phyloP scores from a whole-genome alignment of 2,888 invertebrate genomes.

The Hirtodrosophila trivittata region DNA sequence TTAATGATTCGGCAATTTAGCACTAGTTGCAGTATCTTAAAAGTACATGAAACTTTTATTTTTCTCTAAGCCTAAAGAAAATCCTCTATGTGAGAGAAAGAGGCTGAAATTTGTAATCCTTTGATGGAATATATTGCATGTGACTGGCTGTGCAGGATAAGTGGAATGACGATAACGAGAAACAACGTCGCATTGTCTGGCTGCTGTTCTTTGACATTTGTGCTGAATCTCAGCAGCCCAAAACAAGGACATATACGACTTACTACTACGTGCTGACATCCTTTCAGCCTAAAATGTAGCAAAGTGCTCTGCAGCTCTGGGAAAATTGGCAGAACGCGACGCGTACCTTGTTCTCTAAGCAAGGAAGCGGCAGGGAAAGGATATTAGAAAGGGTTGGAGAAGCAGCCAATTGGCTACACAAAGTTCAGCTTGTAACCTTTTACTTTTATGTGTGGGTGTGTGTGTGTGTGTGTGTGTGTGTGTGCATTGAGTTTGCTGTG shows the following conservation, averaged over 20 bases:
- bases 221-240: conserved; percentile 13
- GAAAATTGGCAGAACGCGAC: conserved; percentile 38
- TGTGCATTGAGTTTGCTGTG: conserved; percentile 36
- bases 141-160: not conserved
- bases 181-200: conserved; percentile 32
- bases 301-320: conserved; percentile 28
- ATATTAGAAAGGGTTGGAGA: conserved; percentile 4
- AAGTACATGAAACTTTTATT: no score
- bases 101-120: not conserved
- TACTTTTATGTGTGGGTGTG: conserved; percentile 10
- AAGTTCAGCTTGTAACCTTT: conserved; percentile 32
- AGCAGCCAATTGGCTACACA: conserved; percentile 39
- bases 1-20: no score
- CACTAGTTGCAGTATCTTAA: no score
- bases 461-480: conserved; percentile 20
- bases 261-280: conserved; percentile 24
- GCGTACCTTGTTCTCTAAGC: conserved; percentile 29
- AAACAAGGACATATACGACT: conserved; percentile 25
- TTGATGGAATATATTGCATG: not conserved
- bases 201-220: conserved; percentile 56
- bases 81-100: no score
- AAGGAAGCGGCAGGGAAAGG: not conserved
- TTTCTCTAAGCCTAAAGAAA: no score
- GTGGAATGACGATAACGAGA: conserved; percentile 5
- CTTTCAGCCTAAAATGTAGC: conserved; percentile 53